Conservation (phyloP, 2,113 vertebrate genomes). For the Camelus bactrianus region DNA sequence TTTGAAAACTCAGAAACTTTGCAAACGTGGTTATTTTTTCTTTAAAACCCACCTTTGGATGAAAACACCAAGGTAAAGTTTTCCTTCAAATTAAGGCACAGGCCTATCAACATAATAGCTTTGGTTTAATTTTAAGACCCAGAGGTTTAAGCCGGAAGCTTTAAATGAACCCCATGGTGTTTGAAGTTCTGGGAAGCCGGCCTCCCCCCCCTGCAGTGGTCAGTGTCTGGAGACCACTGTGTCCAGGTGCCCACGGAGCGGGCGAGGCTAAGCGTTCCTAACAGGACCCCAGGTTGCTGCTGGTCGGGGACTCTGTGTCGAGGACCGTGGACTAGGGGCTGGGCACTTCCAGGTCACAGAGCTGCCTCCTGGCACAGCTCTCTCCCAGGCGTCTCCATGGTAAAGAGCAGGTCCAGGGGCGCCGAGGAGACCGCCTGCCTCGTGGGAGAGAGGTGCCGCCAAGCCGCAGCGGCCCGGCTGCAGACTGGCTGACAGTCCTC, state of each 20-base stretch:
- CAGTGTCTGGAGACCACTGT: no score
- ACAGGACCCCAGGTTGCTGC: neutral
- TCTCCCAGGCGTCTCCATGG: no score
- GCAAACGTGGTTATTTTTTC: neutral
- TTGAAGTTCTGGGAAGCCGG: neutral
- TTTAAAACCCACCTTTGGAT: neutral
- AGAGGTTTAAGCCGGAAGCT: neutral
- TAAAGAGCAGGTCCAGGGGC: neutral
- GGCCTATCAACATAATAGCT: neutral
- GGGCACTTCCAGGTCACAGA: neutral
- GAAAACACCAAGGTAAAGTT: neutral
- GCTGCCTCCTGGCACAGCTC: neutral
- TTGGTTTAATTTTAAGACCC: neutral
- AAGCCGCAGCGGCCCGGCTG: neutral
- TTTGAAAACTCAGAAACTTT: neutral
- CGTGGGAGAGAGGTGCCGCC: no score
- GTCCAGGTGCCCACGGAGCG: no score
- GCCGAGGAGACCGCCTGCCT: neutral
- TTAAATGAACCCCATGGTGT: no score
- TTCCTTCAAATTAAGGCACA: neutral
- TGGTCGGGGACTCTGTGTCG: neutral
- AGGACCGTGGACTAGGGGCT: neutral
- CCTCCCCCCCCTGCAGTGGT: no score
- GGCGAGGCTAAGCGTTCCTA: accelerated
- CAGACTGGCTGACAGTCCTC: accelerated